phyloP scores from a whole-genome alignment of 2,797 vertebrate genomes.

The Steatocranus sp. region DNA sequence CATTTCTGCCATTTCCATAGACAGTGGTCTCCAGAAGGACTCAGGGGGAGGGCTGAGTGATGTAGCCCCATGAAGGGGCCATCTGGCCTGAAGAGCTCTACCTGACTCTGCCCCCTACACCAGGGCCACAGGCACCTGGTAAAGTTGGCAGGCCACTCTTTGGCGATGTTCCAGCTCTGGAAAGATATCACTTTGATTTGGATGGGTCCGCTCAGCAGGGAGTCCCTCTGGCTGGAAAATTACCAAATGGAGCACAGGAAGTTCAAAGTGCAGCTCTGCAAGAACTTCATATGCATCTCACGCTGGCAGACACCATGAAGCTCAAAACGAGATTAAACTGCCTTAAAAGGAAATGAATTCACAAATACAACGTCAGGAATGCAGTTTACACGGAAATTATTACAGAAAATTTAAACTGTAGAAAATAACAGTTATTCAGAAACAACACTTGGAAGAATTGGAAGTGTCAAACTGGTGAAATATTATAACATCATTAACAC shows the following conservation, averaged over 20 bases:
- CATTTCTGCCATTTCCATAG: background rate
- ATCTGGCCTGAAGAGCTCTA: constrained; percentile 67
- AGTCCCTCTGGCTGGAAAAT: constrained; percentile 50
- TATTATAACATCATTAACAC: background rate
- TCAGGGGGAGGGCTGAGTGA: constrained; percentile 29
- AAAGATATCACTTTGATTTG: constrained; percentile 57
- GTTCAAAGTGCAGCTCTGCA: constrained; percentile 52
- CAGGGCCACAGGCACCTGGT: constrained; percentile 54
- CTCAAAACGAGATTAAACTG: background rate
- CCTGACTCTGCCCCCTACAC: constrained; percentile 54
- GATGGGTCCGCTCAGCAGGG: constrained; percentile 49
- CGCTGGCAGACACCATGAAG: background rate
- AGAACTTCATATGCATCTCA: constrained; percentile 5
- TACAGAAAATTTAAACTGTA: background rate
- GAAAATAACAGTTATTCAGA: background rate
- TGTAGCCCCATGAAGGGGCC: constrained; percentile 54
- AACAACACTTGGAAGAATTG: background rate
- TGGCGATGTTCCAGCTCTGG: constrained; percentile 53
- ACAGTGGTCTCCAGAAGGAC: constrained; percentile 37
- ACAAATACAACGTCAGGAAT: background rate
- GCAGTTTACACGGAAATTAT: background rate
- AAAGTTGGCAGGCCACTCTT: constrained; percentile 46
- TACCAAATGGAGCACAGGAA: constrained; percentile 53
- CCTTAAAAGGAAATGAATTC: background rate
- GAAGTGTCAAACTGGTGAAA: background rate